A percentile compares a stretch with the other conserved stretches of the same genome.
These are phyloP conservation scores for Pristionchus maxplancki DNA, from an alignment of 2,888 invertebrate genomes.

Conservation along the genomic window DNA sequence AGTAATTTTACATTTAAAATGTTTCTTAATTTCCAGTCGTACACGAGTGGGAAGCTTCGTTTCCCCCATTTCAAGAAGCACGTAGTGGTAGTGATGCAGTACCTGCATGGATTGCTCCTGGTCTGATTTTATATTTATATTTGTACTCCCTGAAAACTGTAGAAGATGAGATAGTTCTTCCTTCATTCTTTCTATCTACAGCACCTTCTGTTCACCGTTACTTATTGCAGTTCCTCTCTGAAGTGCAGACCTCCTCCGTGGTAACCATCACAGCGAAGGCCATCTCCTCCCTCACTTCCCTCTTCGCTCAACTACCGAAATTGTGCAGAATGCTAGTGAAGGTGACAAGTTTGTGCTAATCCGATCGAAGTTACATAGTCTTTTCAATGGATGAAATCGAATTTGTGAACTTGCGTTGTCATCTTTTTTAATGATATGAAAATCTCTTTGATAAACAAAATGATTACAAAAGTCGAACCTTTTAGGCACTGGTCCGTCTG, in stretches of 20 bases:
- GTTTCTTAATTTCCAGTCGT: conserved; percentile 23
- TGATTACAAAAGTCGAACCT: too few species aligned
- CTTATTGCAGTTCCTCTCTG: conserved; percentile 67
- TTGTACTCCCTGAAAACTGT: too few species aligned
- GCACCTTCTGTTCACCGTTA: too few species aligned
- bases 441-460: too few species aligned
- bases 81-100: conserved; percentile 59
- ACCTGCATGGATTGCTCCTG: conserved; percentile 58
- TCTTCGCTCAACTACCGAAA: conserved; percentile 69
- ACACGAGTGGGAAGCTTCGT: background rate
- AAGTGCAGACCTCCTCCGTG: conserved; percentile 68
- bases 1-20: background rate
- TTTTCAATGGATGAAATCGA: too few species aligned
- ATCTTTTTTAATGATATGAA: too few species aligned
- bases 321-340: conserved; percentile 67
- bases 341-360: too few species aligned
- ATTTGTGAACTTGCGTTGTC: too few species aligned
- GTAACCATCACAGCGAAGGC: conserved; percentile 68
- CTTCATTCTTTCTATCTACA: too few species aligned
- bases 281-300: conserved; percentile 63
- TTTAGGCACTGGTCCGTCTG: conserved; percentile 62
- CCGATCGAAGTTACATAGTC: too few species aligned
- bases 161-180: too few species aligned
- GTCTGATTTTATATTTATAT: too few species aligned
- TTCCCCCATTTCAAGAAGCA: conserved; percentile 63